Base-by-base conservation (phyloP, 2,888 invertebrate species). In the Thymelicus sylvestris region DNA sequence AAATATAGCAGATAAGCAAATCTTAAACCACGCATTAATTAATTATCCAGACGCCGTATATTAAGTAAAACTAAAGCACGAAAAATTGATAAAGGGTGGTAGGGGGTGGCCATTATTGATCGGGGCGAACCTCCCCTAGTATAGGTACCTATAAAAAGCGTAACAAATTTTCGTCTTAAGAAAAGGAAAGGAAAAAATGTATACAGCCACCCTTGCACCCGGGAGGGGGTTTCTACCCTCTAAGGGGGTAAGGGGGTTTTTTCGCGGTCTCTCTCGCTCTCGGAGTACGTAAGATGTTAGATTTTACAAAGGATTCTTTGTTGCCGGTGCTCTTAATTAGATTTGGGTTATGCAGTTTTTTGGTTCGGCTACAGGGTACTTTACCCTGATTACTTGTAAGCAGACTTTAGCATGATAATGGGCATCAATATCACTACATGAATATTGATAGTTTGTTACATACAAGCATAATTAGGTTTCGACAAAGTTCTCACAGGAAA, bases 121-220 rank as follows among this genome's bases (percentile, higher is more conserved):
- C 93, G 89, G 86, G 79, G 78, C 77, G 72, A 74, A 75, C 86
- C 87, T 84, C 89, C 88, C 88, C 78, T 74, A 76, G 81, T 83
- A 83, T 91, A 90, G 69, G 69, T 90, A 93, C 91, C 91, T 93
- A 93, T 93, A 93, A 93, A 93, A 93, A 93, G 92, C 92, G 93
- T 93, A 93, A 93, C 93, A 93, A 93, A 93, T 93, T 93, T 93
- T 93, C 93, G 93, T 93, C 93, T 93, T 93, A 93, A 93, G 93
- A 93, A 93, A 93, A 93, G 90, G 92, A 93, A 92, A 91, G 91
- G 92, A 93, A 93, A 93, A 93, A 93, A 93, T 91, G 91, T 92
- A 86, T 89, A 92, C 92, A 90, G 86, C 92, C 91, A 88, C 92
- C 91, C 89, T 76, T 71, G 74, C 77, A 80, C 77, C 72, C 74